Conservation (phyloP, 2,888 invertebrate species). For the Thereva nobilitata region DNA sequence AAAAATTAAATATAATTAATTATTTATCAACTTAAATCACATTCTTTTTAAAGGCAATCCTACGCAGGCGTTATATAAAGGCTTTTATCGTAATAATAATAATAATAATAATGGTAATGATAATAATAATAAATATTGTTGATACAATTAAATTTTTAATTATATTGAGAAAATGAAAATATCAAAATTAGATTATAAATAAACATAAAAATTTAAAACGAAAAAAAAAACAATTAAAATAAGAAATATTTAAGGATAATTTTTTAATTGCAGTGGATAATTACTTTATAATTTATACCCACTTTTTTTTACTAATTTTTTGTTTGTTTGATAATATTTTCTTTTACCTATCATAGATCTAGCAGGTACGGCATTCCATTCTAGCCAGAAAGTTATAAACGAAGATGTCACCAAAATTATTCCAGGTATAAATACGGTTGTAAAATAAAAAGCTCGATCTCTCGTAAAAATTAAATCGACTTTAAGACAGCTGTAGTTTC, state of each 20-base stretch:
- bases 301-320: too few species aligned
- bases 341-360: conserved; percentile 88
- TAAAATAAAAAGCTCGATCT: conserved; percentile 96
- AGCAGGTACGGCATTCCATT: conserved; percentile 96
- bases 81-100: conserved; percentile 12
- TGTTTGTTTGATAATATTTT: not conserved
- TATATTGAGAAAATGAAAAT: conserved; percentile 16
- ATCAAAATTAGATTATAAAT: conserved; percentile 13
- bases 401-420: conserved; percentile 95
- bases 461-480: conserved; percentile 93
- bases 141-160: conserved; percentile 5
- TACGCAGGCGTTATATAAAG: conserved; percentile 34
- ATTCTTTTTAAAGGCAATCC: conserved; percentile 32
- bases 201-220: conserved; percentile 6
- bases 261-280: too few species aligned
- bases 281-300: too few species aligned
- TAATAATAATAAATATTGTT: conserved; percentile 14
- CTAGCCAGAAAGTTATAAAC: conserved; percentile 96
- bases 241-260: too few species aligned
- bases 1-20: too few species aligned
- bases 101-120: conserved; percentile 7
- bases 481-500: conserved; percentile 94
- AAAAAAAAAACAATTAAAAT: too few species aligned
- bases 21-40: conserved; percentile 17
- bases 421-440: conserved; percentile 94